A percentile compares a stretch with the other conserved stretches of the same genome.
Evolutionary conservation across 2,888 invertebrate genomes (phyloP).

Genomic region (Acronicta leporina): DNA sequence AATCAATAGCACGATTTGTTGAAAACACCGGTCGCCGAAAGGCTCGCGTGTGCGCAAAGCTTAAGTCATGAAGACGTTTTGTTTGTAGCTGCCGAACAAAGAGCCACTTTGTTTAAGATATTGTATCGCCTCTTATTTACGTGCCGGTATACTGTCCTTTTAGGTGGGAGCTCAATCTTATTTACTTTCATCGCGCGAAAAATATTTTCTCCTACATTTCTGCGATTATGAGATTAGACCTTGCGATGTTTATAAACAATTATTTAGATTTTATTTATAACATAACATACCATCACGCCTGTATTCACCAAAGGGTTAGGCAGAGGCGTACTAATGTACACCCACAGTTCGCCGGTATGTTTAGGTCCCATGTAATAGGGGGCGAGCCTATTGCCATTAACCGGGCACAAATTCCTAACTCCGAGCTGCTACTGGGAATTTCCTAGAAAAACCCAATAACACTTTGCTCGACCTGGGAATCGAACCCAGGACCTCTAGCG

Average conservation of each 20-base stretch:
- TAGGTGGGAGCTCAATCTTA: slow-evolving; percentile 13
- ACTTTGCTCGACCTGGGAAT: too few relatives aligned
- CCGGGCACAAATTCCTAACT: too few relatives aligned
- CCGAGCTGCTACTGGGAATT: too few relatives aligned
- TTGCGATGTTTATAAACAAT: slow-evolving; percentile 1
- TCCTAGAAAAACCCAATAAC: too few relatives aligned
- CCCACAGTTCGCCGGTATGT: too few relatives aligned
- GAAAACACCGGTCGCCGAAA: slow-evolving; percentile 6
- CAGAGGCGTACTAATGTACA: too few relatives aligned
- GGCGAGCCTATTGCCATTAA: too few relatives aligned
- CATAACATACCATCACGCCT: too few relatives aligned
- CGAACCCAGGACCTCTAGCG: too few relatives aligned
- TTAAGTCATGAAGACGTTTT: slow-evolving; percentile 52
- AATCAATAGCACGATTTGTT: too few relatives aligned
- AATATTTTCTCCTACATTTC: slow-evolving; percentile 33
- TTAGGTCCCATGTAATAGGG: too few relatives aligned
- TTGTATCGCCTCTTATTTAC: slow-evolving; percentile 50
- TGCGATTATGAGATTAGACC: slow-evolving; percentile 34
- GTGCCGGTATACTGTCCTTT: slow-evolving; percentile 20
- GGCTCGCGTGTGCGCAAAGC: slow-evolving; percentile 5
- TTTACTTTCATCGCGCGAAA: slow-evolving; percentile 35
- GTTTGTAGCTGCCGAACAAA: slow-evolving; percentile 52
- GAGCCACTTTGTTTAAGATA: slow-evolving; percentile 47
- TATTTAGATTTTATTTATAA: slow-evolving; percentile 1
- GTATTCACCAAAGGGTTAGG: too few relatives aligned